Base-by-base conservation (phyloP, 2,888 invertebrate species). In the Tipula vernalis region DNA sequence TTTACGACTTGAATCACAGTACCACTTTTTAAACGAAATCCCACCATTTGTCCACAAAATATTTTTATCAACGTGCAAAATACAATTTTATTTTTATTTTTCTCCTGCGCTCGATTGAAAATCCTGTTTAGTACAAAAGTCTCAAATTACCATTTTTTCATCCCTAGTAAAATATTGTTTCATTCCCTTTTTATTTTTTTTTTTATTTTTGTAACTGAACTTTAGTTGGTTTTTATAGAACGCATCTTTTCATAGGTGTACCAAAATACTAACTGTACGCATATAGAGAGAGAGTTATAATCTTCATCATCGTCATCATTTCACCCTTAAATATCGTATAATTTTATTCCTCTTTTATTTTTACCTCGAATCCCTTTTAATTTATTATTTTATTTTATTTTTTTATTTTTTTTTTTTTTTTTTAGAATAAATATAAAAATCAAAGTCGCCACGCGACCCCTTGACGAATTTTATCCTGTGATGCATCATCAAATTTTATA, bases 371-470 rank as follows among this genome's bases (percentile, higher is more conserved):
- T 41, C 84, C 84, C 71, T 71, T 71, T 84, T 84, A 84, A 84
- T 84, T 84, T 84, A 84, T 84, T 84, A 84, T 84, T 84, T 36
- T 84, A 39, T 36, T 39, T 39, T 39, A 39, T 39, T 41, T n/a
- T 28, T 1, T 28, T 28, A 1, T 28, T 84, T 36, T 84, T 15
- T n/a, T n/a, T n/a, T 28, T 1, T 28, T 28, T 28, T 28, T 84
- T 36, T 84, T 15, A 15, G 41, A 36, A 84, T 84, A 84, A 36
- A 84, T 84, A 84, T 39, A 84, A 84, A 84, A 84, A 84, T 84
- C 84, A 84, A 84, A 84, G 84, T 84, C 41, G 84, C 84, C 84
- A 84, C 84, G 84, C 84, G 84, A 84, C 84, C 84, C 84, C 84
- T 84, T 84, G 84, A 84, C 36, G 84, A 84, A 84, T 84, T 84